Evolutionary conservation across 1,140 invertebrate species (phyloP), one percentile per base, ranked within the genome.

Genomic region (Zaprionus camerounensis): DNA sequence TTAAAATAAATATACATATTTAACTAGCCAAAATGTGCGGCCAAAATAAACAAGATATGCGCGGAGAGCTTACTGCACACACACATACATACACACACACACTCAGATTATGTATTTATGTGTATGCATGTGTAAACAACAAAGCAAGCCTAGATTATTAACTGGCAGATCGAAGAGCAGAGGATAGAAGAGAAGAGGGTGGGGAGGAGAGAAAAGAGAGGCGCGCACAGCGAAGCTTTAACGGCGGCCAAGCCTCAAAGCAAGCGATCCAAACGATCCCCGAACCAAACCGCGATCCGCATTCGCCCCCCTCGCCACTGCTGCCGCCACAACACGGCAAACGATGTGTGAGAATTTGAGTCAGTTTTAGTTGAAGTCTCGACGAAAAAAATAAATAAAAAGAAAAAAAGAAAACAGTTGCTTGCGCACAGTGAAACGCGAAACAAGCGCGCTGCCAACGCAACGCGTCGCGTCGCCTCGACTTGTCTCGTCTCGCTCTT

Each of bases 371-470:
- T 61, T 71, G 59, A 71, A 76, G 63, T 67, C 69, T 55, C 36
- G 64, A 65, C 67, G 67, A 64, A 69, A 58, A 67, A 72, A 72
- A 66, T 38, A 72, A 65, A 76, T 55, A 72, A 76, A 70, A 71
- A 71, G n/a, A 66, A 67, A 57, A 73, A 67, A 59, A 73, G 58
- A 76, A 76, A 71, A 76, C 75, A 77, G 75, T 77, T 73, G 71
- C 75, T 73, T 77, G 75, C 64, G 75, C 75, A 77, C 75, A 77
- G 70, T 77, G 70, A 77, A 77, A 77, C 75, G 75, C 71, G 75
- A 77, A 77, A 67, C 75, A 77, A 74, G 46, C 53, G 75, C 75
- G 57, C 63, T 67, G 62, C 57, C 46, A 58, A 41, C 70, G 46
- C 46, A 51, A 51, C 46, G 46, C 46, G 70, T 73, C 62, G 73